Percentiles rank a stretch among this genome's conserved stretches.
Evolutionary conservation across 1,140 invertebrate species (phyloP).

Genomic region (Drosophila seguyi): DNA sequence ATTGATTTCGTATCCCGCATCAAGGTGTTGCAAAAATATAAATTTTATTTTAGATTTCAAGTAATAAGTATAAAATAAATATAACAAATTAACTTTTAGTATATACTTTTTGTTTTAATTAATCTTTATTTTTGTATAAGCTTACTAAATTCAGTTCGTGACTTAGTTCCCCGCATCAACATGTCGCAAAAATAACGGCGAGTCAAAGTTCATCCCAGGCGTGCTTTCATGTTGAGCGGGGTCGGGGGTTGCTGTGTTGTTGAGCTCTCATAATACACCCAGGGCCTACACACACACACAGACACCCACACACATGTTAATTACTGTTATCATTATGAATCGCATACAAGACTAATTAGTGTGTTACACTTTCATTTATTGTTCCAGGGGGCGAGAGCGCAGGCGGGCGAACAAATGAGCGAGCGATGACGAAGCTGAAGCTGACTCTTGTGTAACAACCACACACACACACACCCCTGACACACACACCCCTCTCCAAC

Average conservation of each 20-base stretch:
- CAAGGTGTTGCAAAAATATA: too few relatives aligned
- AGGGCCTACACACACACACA: slow-evolving; percentile 14
- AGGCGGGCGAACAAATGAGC: slow-evolving; percentile 33
- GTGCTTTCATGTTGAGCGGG: slow-evolving; percentile 10
- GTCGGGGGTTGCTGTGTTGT: neutral
- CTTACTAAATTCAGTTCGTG: too few relatives aligned
- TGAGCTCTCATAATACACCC: slow-evolving; percentile 34
- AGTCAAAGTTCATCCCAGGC: slow-evolving; percentile 31
- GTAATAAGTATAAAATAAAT: too few relatives aligned
- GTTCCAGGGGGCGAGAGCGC: slow-evolving; percentile 42
- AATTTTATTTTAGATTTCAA: too few relatives aligned
- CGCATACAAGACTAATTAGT: slow-evolving; percentile 81
- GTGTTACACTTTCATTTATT: slow-evolving; percentile 81
- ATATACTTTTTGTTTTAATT: too few relatives aligned
- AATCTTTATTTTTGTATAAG: too few relatives aligned
- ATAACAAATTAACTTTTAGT: too few relatives aligned
- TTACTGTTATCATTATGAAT: slow-evolving; percentile 84
- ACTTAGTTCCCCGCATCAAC: slow-evolving; percentile 10
- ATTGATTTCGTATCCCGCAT: too few relatives aligned
- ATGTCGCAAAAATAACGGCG: neutral
- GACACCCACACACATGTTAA: slow-evolving; percentile 62
- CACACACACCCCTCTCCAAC: neutral
- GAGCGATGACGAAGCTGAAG: slow-evolving; percentile 35
- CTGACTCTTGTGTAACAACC: slow-evolving; percentile 33
- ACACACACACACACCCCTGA: slow-evolving; percentile 6